Evolutionary conservation across 2,797 vertebrate species (phyloP), one percentile per base, ranked within the genome.

Genomic region (Merluccius polli): DNA sequence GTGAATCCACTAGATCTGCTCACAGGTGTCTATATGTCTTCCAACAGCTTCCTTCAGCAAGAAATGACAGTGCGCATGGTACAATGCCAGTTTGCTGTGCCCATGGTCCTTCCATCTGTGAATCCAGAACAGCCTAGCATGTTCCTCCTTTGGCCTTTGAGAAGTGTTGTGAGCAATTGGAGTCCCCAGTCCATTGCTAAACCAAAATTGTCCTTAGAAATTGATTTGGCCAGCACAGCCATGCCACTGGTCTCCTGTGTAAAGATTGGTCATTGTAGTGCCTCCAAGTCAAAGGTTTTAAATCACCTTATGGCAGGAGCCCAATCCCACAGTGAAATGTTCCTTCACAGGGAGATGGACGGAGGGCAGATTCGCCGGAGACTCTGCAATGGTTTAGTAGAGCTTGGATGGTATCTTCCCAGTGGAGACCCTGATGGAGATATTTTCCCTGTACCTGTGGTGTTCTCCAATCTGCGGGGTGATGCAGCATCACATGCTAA

Each of bases 51-150:
- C 75, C 88, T 96, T 73, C 94, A 92, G 67, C 95, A 95, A 79
- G 95, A 96, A 72, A 92, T 96, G 1, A 38, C 91, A 33, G 48
- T 82, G 3, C 94, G 85, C 71, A 96, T 96, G 95, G 73, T 93
- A 72, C 93, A 94, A 78, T 95, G 94, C 67, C 92, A 92, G 79
- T 95, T 96, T 86, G 94, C 95, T 12, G 91, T 96, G 24, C 96
- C 95, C 4, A 86, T 96, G 0, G 79, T 95, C 24, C 86, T 96
- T 75, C 95, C 95, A 36, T 84, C 86, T 33, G 30, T 86, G 72
- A 73, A 86, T 75, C 83, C 84, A 71, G 86, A 89, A 31, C 85
- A 90, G 72, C 79, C 85, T 2, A 79, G 86, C 72, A 86, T 72
- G 0, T 92, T 96, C 41, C 91, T 95, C 73, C 91, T 96, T 21